Percentiles rank a stretch among this genome's conserved stretches.
Evolutionary conservation across 2,113 vertebrate species (phyloP).

Genomic region (Vidua macroura): DNA sequence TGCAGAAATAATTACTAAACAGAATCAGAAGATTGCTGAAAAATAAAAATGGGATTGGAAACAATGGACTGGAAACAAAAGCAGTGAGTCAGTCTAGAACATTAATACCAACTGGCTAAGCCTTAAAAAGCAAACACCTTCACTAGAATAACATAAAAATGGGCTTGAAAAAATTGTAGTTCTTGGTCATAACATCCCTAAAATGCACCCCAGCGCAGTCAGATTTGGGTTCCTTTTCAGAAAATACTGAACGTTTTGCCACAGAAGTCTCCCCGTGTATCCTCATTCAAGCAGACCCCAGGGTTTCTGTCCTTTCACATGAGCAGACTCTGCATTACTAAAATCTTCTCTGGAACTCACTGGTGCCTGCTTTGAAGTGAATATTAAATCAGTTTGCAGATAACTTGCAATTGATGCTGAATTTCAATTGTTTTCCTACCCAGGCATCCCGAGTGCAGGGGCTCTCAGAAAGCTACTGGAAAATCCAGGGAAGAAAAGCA

Average conservation of each 20-base stretch:
- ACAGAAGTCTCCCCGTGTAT: fast-evolving
- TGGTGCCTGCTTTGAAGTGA: background rate
- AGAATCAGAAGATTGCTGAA: background rate
- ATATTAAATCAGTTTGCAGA: background rate
- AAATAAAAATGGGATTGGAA: background rate
- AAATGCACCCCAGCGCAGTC: background rate
- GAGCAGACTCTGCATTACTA: background rate
- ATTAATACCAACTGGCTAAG: background rate
- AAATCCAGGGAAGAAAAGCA: background rate
- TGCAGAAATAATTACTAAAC: background rate
- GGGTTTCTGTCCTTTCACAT: background rate
- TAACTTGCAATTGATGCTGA: background rate
- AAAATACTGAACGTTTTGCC: background rate
- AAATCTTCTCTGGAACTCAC: background rate
- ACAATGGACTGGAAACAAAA: background rate
- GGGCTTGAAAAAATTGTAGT: background rate
- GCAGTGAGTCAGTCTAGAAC: background rate
- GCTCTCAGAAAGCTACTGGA: background rate
- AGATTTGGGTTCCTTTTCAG: background rate
- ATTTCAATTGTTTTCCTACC: background rate
- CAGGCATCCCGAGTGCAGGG: background rate
- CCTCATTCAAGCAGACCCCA: background rate
- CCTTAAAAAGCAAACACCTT: background rate
- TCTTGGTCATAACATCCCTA: background rate
- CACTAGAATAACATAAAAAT: background rate